Conservation (phyloP, 1,140 invertebrate genomes). For the Zaprionus ornatus region DNA sequence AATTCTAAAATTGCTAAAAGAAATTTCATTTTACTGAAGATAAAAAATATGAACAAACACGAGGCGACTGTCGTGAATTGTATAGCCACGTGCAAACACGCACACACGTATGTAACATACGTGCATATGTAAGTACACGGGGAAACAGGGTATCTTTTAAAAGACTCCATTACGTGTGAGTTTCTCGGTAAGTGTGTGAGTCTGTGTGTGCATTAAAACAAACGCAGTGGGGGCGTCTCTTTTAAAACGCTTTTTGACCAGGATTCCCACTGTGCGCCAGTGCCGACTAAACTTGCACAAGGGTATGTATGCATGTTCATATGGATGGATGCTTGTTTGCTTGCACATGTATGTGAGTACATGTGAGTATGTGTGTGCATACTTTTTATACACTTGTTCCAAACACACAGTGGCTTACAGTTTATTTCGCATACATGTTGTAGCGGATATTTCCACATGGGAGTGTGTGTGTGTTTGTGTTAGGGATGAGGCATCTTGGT, state of each 20-base stretch:
- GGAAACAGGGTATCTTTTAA: not conserved
- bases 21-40: constrained; percentile 7
- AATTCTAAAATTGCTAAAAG: constrained; percentile 3
- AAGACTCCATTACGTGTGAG: not conserved
- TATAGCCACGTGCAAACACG: not conserved
- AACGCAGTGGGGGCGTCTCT: not conserved
- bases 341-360: not conserved
- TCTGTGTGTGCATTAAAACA: constrained; percentile 1
- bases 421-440: constrained; percentile 2
- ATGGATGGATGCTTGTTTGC: constrained; percentile 4
- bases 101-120: not conserved
- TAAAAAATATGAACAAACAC: constrained; percentile 3
- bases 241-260: constrained; percentile 3
- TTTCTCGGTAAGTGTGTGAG: not conserved
- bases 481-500: not conserved
- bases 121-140: not conserved
- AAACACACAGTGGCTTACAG: constrained; percentile 13
- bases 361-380: constrained; percentile 1
- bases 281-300: constrained; percentile 24
- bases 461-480: not conserved
- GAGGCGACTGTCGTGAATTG: not conserved
- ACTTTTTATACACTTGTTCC: constrained; percentile 1
- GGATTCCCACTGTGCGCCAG: constrained; percentile 15
- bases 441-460: constrained; percentile 3
- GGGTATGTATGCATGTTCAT: not conserved